Evolutionary conservation across 2,113 vertebrate species (phyloP), one percentile per base, ranked within the genome.

Genomic region (Panthera leo): DNA sequence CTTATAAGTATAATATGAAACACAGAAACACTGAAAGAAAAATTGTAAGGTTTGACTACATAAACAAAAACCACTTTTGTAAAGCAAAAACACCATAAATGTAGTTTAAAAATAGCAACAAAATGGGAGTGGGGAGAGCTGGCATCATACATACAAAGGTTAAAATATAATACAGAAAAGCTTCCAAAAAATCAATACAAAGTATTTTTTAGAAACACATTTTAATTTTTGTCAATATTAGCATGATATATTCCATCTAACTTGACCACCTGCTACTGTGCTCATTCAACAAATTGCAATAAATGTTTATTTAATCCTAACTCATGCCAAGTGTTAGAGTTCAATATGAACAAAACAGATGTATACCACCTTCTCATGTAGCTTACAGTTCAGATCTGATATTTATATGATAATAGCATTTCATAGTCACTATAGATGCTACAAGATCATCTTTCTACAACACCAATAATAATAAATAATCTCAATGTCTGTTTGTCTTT

Each of bases 281-380:
- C 48, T 91, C 13, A 34, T 85, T 87, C 19, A 78, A 51, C 31
- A 71, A 68, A 75, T 6, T 88, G 83, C 21, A 79, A 14, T 15
- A 87, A 91, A 51, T 79, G 55, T 79, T 86, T 93, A 85, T 79
- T 67, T 83, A 96, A 67, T 31, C 6, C 39, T 83, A 91, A 55
- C 14, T 39, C 21, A 14, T 89, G 19, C 61, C 76, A 71, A 85
- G 11, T 85, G 82, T 21, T 84, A 31, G 29, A 73, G 25, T 48
- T 75, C 19, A 80, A 7, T 27, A 71, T 34, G 45, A 75, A 84
- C 8, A 70, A 65, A 79, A 83, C 3, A 65, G 68, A 78, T n/a
- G 11, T 61, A 25, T 70, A 71, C 16, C 68, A 61, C 27, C 78
- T 71, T 84, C 15, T 71, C 58, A 25, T 58, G 68, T 34, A 93